Percentiles rank a stretch among this genome's conserved stretches.
phyloP scores from a whole-genome alignment of 2,797 vertebrate genomes.

The Gymnopithys bicolor region DNA sequence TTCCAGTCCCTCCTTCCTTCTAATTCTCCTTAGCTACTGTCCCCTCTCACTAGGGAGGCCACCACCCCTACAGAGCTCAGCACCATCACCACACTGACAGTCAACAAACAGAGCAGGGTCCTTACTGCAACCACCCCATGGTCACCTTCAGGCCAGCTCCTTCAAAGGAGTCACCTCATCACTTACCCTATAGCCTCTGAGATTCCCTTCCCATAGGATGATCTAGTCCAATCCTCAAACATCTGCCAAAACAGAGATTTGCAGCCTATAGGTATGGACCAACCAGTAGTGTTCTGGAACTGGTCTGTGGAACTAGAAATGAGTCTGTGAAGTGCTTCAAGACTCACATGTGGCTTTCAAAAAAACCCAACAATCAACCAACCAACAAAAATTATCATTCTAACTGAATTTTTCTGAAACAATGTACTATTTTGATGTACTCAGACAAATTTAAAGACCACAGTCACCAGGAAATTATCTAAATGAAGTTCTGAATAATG shows the following conservation, averaged over 20 bases:
- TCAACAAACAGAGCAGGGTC: neutral
- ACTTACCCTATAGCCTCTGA: neutral
- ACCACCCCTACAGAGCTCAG: fast-evolving
- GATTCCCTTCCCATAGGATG: neutral
- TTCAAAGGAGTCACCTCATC: neutral
- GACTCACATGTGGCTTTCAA: fast-evolving
- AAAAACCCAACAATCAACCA: neutral
- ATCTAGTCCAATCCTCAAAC: neutral
- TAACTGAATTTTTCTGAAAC: neutral
- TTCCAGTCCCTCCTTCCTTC: neutral
- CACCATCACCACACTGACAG: neutral
- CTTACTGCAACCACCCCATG: fast-evolving
- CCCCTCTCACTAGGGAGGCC: neutral
- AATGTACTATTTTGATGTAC: neutral
- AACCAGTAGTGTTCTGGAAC: neutral
- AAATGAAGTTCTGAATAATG: neutral
- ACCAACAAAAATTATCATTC: neutral
- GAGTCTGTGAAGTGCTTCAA: neutral
- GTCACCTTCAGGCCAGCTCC: neutral
- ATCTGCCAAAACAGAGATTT: neutral
- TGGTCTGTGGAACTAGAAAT: neutral
- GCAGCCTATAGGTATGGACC: neutral
- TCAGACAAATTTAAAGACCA: neutral
- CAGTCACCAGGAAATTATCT: neutral
- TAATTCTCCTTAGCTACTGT: neutral